Percentiles rank a stretch among this genome's conserved stretches.
Conservation (phyloP, 2,888 invertebrate species). For the Troilus luridus region DNA sequence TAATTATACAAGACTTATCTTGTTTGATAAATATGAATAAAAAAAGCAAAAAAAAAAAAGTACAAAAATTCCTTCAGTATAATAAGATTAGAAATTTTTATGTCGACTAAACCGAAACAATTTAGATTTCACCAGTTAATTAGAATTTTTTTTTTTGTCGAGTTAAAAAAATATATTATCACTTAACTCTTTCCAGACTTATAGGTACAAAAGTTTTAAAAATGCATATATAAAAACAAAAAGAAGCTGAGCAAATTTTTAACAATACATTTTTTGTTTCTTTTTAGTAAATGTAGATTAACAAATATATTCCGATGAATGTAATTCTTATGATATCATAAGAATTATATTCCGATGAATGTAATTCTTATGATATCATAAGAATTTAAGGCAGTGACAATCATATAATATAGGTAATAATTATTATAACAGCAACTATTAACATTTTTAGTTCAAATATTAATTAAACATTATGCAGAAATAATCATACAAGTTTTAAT, state of each 20-base stretch:
- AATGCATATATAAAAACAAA: not conserved
- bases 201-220: not conserved
- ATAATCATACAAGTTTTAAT: conserved; percentile 15
- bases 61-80: not conserved
- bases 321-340: not conserved
- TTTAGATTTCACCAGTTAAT: not conserved
- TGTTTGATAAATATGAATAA: not conserved
- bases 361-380: not conserved
- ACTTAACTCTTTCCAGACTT: not conserved
- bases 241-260: not conserved
- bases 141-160: not conserved
- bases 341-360: not conserved
- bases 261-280: not conserved
- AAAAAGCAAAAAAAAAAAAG: not conserved
- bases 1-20: not conserved
- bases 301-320: not conserved
- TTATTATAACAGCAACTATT: conserved; percentile 2
- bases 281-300: not conserved
- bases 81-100: not conserved
- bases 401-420: not conserved
- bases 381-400: not conserved
- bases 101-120: not conserved
- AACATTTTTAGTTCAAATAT: not conserved
- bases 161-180: conserved; percentile 27
- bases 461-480: not conserved